These are phyloP conservation scores for Daubentonia madagascariensis DNA, from an alignment of 2,113 vertebrate species.

Conservation along the genomic window DNA sequence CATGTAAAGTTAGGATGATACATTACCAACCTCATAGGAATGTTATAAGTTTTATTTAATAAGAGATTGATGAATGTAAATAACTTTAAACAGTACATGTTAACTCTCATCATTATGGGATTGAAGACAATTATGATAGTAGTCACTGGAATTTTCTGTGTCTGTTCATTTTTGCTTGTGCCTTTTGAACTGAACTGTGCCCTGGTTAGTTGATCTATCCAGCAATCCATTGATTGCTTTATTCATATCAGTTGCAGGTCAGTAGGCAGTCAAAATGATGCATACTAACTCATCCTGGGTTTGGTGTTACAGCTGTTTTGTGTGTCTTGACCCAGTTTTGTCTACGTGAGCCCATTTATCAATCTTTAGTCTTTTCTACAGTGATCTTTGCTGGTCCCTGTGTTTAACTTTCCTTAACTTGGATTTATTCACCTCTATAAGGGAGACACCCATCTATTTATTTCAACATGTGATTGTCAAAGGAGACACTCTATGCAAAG, in stretches of 20 bases:
- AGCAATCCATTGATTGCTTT: neutral
- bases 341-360: neutral
- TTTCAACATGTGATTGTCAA: neutral
- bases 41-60: neutral
- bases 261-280: neutral
- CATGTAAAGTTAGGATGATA: neutral
- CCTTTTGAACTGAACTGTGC: neutral
- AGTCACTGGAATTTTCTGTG: neutral
- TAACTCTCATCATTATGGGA: neutral
- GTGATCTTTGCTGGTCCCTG: neutral
- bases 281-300: too few relatives aligned
- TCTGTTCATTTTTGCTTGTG: neutral
- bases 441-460: neutral
- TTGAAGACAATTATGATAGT: neutral
- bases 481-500: neutral
- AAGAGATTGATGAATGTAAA: neutral
- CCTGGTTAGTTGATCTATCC: neutral
- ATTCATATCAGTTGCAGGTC: neutral
- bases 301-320: neutral
- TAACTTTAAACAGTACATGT: neutral
- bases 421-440: neutral
- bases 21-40: neutral
- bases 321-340: neutral
- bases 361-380: neutral
- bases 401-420: neutral